Percentiles rank a stretch among this genome's conserved stretches.
Evolutionary conservation across 2,113 vertebrate genomes (phyloP).

Genomic region (Xiphophorus couchianus): DNA sequence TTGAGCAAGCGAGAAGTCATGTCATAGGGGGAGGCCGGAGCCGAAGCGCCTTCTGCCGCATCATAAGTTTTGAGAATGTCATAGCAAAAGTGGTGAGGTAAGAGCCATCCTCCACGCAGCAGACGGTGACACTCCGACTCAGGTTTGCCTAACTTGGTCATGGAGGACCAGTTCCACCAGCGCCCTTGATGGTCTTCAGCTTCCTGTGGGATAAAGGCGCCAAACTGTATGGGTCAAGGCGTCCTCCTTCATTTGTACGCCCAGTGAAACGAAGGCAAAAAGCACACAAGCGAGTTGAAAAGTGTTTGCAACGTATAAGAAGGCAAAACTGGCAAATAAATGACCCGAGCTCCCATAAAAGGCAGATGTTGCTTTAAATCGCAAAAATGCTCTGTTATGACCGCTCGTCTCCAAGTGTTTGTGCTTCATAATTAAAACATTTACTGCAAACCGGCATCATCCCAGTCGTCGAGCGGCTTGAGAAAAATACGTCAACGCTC

Average conservation of each 20-base stretch:
- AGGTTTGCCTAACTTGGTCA: constrained; percentile 65
- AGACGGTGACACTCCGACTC: constrained; percentile 48
- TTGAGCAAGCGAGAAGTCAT: constrained; percentile 17
- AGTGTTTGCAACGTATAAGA: neutral
- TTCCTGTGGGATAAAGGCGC: constrained; percentile 14
- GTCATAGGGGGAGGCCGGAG: constrained; percentile 25
- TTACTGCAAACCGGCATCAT: constrained; percentile 56
- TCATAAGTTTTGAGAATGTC: constrained; percentile 17
- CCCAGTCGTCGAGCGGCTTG: constrained; percentile 25
- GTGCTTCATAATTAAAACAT: constrained; percentile 65
- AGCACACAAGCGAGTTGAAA: constrained; percentile 17
- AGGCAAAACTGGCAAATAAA: constrained; percentile 29
- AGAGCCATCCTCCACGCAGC: constrained; percentile 17
- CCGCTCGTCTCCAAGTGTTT: constrained; percentile 62
- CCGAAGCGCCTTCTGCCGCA: neutral
- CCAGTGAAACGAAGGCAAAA: constrained; percentile 22
- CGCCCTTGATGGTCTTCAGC: neutral
- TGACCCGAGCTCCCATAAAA: constrained; percentile 70
- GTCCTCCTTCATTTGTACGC: constrained; percentile 26
- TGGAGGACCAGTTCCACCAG: constrained; percentile 27
- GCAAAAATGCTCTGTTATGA: constrained; percentile 59
- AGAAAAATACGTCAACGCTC: constrained; percentile 19
- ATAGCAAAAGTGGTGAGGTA: constrained; percentile 18
- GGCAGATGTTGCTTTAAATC: constrained; percentile 65
- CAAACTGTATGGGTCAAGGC: constrained; percentile 27